A percentile compares a stretch with the other conserved stretches of the same genome.
phyloP scores from a whole-genome alignment of 2,113 vertebrate species.

The Cnemophilus loriae region DNA sequence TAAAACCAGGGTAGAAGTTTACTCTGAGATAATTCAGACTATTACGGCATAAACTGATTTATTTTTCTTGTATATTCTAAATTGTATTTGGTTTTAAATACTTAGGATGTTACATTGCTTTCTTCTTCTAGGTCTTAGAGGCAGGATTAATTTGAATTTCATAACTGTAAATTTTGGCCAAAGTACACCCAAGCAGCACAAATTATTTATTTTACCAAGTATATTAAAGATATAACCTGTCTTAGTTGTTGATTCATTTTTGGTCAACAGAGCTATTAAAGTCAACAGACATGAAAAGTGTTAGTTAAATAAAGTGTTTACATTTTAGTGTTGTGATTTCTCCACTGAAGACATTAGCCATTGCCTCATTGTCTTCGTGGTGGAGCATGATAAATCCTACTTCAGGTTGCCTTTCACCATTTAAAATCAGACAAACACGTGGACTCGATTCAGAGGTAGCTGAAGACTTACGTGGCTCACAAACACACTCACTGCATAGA shows the following conservation, averaged over 20 bases:
- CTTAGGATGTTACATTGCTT: neutral
- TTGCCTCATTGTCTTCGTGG: neutral
- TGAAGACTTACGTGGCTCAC: neutral
- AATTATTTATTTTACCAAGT: neutral
- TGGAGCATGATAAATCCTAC: neutral
- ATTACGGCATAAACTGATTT: neutral
- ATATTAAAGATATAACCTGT: neutral
- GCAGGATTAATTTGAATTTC: neutral
- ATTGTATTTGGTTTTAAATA: neutral
- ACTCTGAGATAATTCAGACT: neutral
- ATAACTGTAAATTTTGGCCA: neutral
- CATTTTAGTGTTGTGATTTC: neutral
- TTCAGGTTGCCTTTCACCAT: neutral
- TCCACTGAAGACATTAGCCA: neutral
- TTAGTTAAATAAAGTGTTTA: neutral
- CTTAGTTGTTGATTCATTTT: neutral
- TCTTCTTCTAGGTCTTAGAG: neutral
- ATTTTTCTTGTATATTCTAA: neutral
- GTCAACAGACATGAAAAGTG: neutral
- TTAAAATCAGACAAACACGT: neutral
- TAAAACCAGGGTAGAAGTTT: neutral
- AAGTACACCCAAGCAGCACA: neutral
- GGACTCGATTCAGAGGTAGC: neutral
- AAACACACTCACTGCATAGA: neutral
- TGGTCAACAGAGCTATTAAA: constrained; percentile 2